phyloP scores from a whole-genome alignment of 64 coral and sea anemone genomes.

The Dendronephthya gigantea region DNA sequence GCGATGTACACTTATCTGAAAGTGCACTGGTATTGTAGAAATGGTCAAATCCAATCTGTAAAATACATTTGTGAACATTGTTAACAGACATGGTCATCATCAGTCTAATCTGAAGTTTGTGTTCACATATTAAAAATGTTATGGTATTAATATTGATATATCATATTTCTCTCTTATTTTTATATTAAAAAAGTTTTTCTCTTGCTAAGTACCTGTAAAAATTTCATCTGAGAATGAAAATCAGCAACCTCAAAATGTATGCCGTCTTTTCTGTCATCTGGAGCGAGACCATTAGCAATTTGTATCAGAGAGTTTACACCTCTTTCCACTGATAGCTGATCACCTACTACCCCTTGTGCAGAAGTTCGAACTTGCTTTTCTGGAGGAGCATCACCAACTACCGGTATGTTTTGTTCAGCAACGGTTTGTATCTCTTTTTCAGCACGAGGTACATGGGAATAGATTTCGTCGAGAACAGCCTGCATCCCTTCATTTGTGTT shows the following conservation, averaged over 20 bases:
- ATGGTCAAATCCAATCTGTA: background rate
- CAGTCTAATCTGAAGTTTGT: too few species aligned
- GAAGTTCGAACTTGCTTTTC: background rate
- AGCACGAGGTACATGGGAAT: background rate
- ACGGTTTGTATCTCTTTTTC: too few species aligned
- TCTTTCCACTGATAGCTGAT: background rate
- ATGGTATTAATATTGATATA: too few species aligned
- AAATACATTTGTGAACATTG: too few species aligned
- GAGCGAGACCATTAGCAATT: background rate
- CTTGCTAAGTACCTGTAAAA: background rate
- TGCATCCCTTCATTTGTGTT: background rate
- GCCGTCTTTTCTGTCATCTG: background rate
- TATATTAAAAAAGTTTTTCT: too few species aligned
- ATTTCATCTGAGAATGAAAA: background rate
- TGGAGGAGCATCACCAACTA: background rate
- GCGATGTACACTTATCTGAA: conserved; percentile 5
- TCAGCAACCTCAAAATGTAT: conserved; percentile 1
- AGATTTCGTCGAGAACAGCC: background rate
- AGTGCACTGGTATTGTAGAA: background rate
- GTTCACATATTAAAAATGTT: too few species aligned
- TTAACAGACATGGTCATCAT: too few species aligned
- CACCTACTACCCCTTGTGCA: background rate
- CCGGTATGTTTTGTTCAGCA: background rate
- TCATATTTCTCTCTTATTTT: too few species aligned
- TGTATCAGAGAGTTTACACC: conserved; percentile 6